Evolutionary conservation across 2,797 vertebrate species (phyloP).

Genomic region (Vireo griseus): DNA sequence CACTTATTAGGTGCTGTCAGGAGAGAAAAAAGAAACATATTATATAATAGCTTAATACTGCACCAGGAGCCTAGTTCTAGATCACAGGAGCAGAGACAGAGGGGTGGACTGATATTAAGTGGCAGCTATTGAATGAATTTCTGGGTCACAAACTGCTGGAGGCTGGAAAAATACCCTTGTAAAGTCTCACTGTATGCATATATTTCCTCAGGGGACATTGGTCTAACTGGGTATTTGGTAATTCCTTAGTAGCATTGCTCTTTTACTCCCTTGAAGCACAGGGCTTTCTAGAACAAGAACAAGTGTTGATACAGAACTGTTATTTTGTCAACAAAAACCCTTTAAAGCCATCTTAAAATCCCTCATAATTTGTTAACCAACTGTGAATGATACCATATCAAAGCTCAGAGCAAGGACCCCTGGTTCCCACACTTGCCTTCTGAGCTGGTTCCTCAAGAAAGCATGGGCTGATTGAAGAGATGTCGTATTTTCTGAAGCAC

Average conservation of each 20-base stretch:
- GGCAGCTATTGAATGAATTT: background rate
- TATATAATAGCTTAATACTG: background rate
- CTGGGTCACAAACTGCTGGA: background rate
- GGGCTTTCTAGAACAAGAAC: background rate
- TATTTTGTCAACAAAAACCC: background rate
- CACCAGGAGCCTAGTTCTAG: background rate
- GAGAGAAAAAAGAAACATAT: background rate
- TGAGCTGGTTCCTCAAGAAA: background rate
- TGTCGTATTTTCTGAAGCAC: background rate
- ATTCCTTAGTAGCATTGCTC: background rate
- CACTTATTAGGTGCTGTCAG: slow-evolving; percentile 87
- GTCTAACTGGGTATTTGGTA: background rate
- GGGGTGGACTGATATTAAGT: background rate
- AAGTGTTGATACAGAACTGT: background rate
- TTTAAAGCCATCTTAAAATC: background rate
- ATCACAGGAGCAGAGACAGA: background rate
- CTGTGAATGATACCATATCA: background rate
- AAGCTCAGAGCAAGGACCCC: background rate
- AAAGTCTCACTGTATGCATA: background rate
- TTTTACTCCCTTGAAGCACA: background rate
- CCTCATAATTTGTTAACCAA: background rate
- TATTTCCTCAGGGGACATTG: background rate
- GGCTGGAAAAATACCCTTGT: background rate
- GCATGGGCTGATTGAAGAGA: background rate
- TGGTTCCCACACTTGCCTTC: background rate